phyloP scores from a whole-genome alignment of 1,140 invertebrate species.

The Drosophila paulistorum region DNA sequence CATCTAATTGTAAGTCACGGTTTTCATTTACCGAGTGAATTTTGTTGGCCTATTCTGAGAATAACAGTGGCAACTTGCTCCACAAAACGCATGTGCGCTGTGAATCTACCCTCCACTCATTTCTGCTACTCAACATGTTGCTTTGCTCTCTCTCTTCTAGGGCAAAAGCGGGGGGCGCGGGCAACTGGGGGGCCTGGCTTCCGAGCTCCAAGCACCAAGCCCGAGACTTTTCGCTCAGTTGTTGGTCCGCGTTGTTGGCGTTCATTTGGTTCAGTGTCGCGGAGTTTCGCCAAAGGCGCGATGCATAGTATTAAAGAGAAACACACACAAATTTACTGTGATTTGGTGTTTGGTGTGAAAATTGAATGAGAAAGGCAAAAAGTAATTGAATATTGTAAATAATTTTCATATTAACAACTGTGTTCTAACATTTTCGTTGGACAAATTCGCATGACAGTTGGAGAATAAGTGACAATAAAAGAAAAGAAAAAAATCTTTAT shows the following conservation, averaged over 20 bases:
- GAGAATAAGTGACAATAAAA: background rate
- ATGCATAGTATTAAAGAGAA: background rate
- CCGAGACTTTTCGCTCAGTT: constrained; percentile 10
- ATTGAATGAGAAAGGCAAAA: background rate
- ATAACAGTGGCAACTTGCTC: background rate
- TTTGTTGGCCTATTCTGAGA: background rate
- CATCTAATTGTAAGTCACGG: background rate
- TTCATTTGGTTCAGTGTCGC: constrained; percentile 2
- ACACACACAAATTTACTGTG: constrained; percentile 3
- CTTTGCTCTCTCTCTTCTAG: background rate
- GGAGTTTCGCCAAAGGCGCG: constrained; percentile 11
- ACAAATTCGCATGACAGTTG: background rate
- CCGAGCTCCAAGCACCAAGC: constrained; percentile 13
- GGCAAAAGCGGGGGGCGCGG: background rate
- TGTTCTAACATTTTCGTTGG: background rate
- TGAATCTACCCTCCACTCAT: constrained; percentile 3
- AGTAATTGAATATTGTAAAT: constrained; percentile 7
- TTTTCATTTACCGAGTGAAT: background rate
- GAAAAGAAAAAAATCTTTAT: background rate
- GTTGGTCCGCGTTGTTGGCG: constrained; percentile 16
- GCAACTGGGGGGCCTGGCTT: background rate
- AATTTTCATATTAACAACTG: background rate
- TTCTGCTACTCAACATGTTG: constrained; percentile 2
- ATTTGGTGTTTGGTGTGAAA: constrained; percentile 8
- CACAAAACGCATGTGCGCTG: constrained; percentile 6